Conservation (phyloP, 2,888 invertebrate species). For the Drosophila bunnanda region DNA sequence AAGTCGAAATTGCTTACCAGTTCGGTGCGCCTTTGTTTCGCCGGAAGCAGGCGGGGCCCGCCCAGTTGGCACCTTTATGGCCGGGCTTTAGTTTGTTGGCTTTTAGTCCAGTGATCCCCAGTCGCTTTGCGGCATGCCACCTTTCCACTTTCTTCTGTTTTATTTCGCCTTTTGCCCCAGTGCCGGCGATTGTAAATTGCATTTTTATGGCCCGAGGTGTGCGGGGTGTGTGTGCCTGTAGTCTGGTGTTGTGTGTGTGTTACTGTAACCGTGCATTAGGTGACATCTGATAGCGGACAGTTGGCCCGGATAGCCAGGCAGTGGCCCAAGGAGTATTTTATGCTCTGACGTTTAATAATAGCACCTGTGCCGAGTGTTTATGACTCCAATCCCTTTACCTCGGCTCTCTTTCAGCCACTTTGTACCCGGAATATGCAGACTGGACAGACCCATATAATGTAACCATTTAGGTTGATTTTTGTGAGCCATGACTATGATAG, state of each 20-base stretch:
- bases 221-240: slow-evolving; percentile 1
- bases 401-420: neutral
- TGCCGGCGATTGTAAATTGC: slow-evolving; percentile 71
- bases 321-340: slow-evolving; percentile 26
- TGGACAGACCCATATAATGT: slow-evolving; percentile 9
- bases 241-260: slow-evolving; percentile 4
- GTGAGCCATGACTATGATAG: neutral
- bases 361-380: slow-evolving; percentile 34
- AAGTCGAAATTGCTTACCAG: slow-evolving; percentile 41
- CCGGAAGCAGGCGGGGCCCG: slow-evolving; percentile 35
- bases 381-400: neutral
- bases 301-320: slow-evolving; percentile 28
- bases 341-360: slow-evolving; percentile 49
- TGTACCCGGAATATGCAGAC: slow-evolving; percentile 16
- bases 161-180: slow-evolving; percentile 10
- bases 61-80: slow-evolving; percentile 41
- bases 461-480: slow-evolving; percentile 1
- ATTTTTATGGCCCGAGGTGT: slow-evolving; percentile 70
- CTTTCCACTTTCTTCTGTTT: slow-evolving; percentile 10
- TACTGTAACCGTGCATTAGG: slow-evolving; percentile 64
- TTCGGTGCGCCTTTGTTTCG: slow-evolving; percentile 30
- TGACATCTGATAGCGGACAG: slow-evolving; percentile 67
- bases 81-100: slow-evolving; percentile 42
- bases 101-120: slow-evolving; percentile 66
- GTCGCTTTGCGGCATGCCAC: slow-evolving; percentile 49